Evolutionary conservation across 2,113 vertebrate species (phyloP).

Genomic region (Neopipo cinnamomea): DNA sequence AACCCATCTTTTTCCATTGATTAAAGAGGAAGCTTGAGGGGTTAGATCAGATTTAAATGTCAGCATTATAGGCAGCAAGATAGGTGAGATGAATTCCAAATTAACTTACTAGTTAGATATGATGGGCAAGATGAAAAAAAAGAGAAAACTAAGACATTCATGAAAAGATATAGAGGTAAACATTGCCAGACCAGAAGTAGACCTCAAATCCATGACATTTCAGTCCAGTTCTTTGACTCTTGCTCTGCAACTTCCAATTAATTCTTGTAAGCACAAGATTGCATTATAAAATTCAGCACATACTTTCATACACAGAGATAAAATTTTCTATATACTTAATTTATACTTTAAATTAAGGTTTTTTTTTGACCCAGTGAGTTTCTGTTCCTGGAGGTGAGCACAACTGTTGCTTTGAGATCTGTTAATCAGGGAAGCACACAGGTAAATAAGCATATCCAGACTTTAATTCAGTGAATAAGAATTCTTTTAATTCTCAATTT

Average conservation of each 20-base stretch:
- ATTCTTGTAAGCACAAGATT: neutral
- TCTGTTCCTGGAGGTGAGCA: neutral
- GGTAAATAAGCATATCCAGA: neutral
- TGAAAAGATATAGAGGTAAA: neutral
- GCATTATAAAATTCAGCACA: neutral
- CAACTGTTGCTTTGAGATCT: neutral
- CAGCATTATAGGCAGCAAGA: constrained; percentile 18
- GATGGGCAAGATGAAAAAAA: neutral
- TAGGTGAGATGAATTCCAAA: constrained; percentile 44
- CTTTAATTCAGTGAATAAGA: neutral
- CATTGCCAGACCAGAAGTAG: neutral
- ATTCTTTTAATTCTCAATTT: neutral
- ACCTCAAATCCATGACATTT: neutral
- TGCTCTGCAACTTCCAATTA: neutral
- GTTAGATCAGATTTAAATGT: constrained; percentile 43
- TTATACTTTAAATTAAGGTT: neutral
- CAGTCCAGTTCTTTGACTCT: neutral
- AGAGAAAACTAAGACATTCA: neutral
- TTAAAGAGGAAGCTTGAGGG: constrained; percentile 56
- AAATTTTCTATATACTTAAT: neutral
- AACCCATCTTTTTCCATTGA: constrained; percentile 46
- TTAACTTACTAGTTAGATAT: neutral
- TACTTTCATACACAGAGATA: neutral
- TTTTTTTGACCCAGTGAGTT: neutral
- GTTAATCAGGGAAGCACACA: neutral